Evolutionary conservation across 2,113 vertebrate genomes (phyloP), one percentile per base, ranked within the genome.

Genomic region (Parus major): DNA sequence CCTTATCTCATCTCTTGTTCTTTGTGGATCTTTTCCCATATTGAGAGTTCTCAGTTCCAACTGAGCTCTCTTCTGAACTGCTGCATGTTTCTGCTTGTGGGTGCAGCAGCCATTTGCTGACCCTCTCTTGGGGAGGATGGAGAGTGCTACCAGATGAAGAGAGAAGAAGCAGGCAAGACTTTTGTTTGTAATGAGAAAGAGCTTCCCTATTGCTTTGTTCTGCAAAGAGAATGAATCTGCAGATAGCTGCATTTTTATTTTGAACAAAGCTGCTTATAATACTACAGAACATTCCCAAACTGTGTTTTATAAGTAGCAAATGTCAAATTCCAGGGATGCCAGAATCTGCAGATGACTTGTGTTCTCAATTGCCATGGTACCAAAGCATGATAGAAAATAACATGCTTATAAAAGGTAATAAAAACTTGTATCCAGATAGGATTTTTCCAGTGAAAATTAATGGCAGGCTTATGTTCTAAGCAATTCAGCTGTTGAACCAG

Each of bases 241-340:
- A 63, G 76, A 77, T 46, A 52, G 60, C 21, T 89, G 52, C 33
- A 2, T 78, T 93, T 92, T 92, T 82, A 86, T 89, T 96, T 88
- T 77, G 76, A 90, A 81, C 64, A 86, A 70, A 93, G n/a, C 63
- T 85, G 78, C 75, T 92, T 89, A 18, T 77, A 78, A 55, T 82
- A 60, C 57, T 76, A 41, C 66, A 64, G 79, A 90, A 76, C 71
- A 53, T 92, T 90, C 76, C 66, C 68, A 82, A 94, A 80, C 33
- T 82, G 31, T 91, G 36, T 72, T 95, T 90, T 82, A 15, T 61
- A 71, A 90, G 90, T 88, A 92, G 85, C 63, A 94, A 90, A 96
- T 94, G 88, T 95, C 92, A 92, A 82, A 92, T 92, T 90, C 85
- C 75, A 69, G 71, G 57, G 59, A 86, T 95, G 82, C 92, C 80